Evolutionary conservation across 2,888 invertebrate species (phyloP), one percentile per base, ranked within the genome.

Genomic region (Lepidocyrtoides sp.): DNA sequence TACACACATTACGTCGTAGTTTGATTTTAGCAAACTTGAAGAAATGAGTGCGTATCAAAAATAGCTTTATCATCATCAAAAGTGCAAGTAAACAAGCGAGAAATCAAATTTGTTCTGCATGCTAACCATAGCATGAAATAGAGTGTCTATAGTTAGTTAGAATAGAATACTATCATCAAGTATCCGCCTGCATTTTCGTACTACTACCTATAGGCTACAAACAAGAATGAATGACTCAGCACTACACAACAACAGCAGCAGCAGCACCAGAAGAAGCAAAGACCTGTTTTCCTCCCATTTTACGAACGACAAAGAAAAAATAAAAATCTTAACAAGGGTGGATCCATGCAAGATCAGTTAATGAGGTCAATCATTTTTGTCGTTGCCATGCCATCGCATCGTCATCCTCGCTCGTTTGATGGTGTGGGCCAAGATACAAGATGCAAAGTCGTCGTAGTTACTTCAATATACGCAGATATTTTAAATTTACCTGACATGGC

Each of bases 321-420:
- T 63, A 44, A 82, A 82, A 60, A 17, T 44, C 60, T 83, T 69
- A 79, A 54, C 77, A 85, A 85, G 90, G 90, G 90, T 90, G 91
- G 91, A 91, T 91, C 91, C 91, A 91, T 91, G 91, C 91, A 91
- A 91, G 91, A 91, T 91, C 91, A 91, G 86, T 82, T 77, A 77
- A 77, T 91, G 81, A 91, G 91, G 91, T 91, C 91, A 91, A 86
- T 86, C 85, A 44, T 75, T 86, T 75, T 86, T 60, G 75, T 51
- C n/a, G n/a, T 51, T 41, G 41, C 41, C n/a, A n/a, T n/a, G n/a
- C n/a, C n/a, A n/a, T n/a, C n/a, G n/a, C n/a, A n/a, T n/a, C n/a
- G n/a, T n/a, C n/a, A n/a, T n/a, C n/a, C n/a, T n/a, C n/a, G n/a
- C n/a, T n/a, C n/a, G n/a, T n/a, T n/a, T n/a, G n/a, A n/a, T n/a